These are phyloP conservation scores for Tipula confusa DNA, from an alignment of 2,888 invertebrate species.

Conservation along the genomic window DNA sequence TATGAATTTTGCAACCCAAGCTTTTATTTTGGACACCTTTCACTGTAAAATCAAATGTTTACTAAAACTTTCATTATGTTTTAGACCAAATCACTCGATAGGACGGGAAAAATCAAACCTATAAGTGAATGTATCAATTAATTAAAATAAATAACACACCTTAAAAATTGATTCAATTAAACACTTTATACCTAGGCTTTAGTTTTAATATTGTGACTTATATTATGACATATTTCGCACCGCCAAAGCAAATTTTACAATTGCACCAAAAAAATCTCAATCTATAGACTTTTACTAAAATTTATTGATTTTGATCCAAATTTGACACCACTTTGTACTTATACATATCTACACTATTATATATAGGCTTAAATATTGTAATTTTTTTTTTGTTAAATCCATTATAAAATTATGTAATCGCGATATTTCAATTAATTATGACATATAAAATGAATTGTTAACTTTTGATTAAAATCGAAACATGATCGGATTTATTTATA, in stretches of 20 bases:
- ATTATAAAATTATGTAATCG: background rate
- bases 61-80: no score
- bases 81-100: no score
- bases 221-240: background rate
- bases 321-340: background rate
- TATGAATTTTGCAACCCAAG: no score
- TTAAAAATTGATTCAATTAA: background rate
- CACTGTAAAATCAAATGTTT: no score
- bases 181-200: background rate
- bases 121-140: background rate
- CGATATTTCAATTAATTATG: conserved; percentile 9
- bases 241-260: background rate
- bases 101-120: background rate
- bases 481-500: background rate
- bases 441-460: background rate
- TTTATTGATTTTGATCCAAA: background rate
- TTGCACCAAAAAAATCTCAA: background rate
- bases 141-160: background rate
- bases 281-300: no score
- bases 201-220: background rate
- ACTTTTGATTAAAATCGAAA: background rate
- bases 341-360: no score
- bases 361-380: no score
- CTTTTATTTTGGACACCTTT: no score
- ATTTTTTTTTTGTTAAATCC: background rate